Evolutionary conservation across 2,113 vertebrate genomes (phyloP), one percentile per base, ranked within the genome.

Genomic region (Phylloscopus trochiloides): DNA sequence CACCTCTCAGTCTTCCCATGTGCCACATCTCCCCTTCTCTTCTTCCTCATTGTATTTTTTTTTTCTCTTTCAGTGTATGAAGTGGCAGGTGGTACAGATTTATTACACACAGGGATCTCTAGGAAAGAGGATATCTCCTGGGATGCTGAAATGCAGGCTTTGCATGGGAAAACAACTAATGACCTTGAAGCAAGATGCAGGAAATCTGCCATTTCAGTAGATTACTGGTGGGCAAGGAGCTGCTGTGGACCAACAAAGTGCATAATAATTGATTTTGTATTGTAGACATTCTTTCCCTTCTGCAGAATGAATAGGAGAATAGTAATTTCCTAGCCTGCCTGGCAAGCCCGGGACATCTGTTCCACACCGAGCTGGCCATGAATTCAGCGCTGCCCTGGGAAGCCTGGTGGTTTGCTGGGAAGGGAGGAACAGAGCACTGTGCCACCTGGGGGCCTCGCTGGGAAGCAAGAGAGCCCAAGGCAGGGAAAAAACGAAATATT

Each of bases 301-400:
- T 76, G 48, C 26, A 77, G 58, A 80, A 73, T 13, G 26, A 55
- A 10, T 16, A 50, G 43, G 17, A 63, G 26, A 92, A 61, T 3
- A 72, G 32, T 55, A 6, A 88, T 40, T 66, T 74, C n/a, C 48
- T 50, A 51, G 10, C 19, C 58, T 75, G 14, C 7, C 51, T 70
- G 42, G 28, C 22, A 82, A 66, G 9, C 28, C 19, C 42, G 36
- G 28, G 72, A 28, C 51, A 54, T 42, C 31, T 71, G 32, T 48
- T 24, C 20, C 20, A 59, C 15, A 9, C 12, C 0, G 4, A 55
- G 26, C 7, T 2, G 3, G 16, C 29, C 20, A 47, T 16, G 17
- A 61, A 76, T 59, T 68, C 21, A 21, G 54, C 2, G 8, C 32
- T 45, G 42, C 21, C 13, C 0, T 14, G 32, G 50, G 42, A 87